A percentile compares a stretch with the other conserved stretches of the same genome.
phyloP scores from a whole-genome alignment of 2,113 vertebrate species.

The Hirundichthys speculiger region DNA sequence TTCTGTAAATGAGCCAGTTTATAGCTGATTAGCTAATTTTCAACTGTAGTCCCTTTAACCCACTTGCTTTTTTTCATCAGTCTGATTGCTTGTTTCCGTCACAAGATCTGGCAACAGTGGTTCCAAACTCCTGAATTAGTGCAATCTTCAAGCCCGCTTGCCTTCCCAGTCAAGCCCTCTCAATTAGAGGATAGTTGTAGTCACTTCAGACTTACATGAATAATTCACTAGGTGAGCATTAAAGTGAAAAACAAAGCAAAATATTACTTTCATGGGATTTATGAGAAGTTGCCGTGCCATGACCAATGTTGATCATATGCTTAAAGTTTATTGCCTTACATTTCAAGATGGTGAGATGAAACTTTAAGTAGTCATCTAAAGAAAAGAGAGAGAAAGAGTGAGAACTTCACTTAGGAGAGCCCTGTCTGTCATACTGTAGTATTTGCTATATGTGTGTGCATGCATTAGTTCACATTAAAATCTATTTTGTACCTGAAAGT shows the following conservation, averaged over 20 bases:
- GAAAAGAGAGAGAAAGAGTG: neutral
- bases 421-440: too few relatives aligned
- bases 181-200: slow-evolving; percentile 21
- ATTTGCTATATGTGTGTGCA: neutral
- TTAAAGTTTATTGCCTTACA: slow-evolving; percentile 58
- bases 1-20: too few relatives aligned
- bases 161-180: slow-evolving; percentile 6
- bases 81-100: neutral
- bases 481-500: too few relatives aligned
- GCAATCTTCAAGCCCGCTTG: neutral
- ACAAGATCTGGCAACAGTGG: neutral
- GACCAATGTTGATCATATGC: slow-evolving; percentile 35
- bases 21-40: too few relatives aligned
- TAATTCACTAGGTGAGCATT: slow-evolving; percentile 60
- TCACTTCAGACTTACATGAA: slow-evolving; percentile 43
- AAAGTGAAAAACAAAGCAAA: slow-evolving; percentile 37
- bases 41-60: too few relatives aligned
- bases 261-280: slow-evolving; percentile 53
- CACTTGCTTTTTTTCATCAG: neutral
- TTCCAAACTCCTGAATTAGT: slow-evolving; percentile 3
- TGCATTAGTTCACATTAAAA: neutral
- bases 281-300: slow-evolving; percentile 29
- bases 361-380: too few relatives aligned
- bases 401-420: too few relatives aligned
- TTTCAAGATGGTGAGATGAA: slow-evolving; percentile 38